Conservation (phyloP, 2,888 invertebrate species). For the Bombylius discolor region DNA sequence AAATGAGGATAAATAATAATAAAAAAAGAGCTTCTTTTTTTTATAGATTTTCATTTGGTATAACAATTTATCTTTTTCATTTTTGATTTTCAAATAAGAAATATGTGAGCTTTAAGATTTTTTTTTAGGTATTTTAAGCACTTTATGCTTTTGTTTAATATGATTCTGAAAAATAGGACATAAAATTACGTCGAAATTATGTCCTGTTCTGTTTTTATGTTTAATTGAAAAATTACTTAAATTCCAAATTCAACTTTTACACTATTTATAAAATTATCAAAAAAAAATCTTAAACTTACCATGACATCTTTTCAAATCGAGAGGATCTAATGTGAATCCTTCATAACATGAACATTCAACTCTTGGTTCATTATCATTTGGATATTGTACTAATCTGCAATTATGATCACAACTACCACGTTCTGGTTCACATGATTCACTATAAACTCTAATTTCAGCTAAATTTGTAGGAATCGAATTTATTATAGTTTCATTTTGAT, state of each 20-base stretch:
- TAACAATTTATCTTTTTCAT: no score
- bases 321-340: conserved; percentile 38
- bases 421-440: conserved; percentile 32
- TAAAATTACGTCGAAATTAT: no score
- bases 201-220: no score
- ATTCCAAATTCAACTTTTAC: neutral
- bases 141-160: no score
- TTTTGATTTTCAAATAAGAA: no score
- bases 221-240: no score
- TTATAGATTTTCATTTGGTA: no score
- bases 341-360: conserved; percentile 29
- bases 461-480: neutral
- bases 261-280: neutral
- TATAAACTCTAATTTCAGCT: conserved; percentile 13
- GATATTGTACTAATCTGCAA: conserved; percentile 32
- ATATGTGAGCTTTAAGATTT: no score
- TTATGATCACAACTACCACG: conserved; percentile 41
- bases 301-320: conserved; percentile 30
- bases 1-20: no score
- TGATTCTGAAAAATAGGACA: no score
- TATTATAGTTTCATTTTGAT: conserved; percentile 7
- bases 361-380: conserved; percentile 30
- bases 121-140: no score
- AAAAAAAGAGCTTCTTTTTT: no score
- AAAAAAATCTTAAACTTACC: conserved; percentile 21